Evolutionary conservation across 2,797 vertebrate genomes (phyloP).

Genomic region (Poeciliopsis presidionis): DNA sequence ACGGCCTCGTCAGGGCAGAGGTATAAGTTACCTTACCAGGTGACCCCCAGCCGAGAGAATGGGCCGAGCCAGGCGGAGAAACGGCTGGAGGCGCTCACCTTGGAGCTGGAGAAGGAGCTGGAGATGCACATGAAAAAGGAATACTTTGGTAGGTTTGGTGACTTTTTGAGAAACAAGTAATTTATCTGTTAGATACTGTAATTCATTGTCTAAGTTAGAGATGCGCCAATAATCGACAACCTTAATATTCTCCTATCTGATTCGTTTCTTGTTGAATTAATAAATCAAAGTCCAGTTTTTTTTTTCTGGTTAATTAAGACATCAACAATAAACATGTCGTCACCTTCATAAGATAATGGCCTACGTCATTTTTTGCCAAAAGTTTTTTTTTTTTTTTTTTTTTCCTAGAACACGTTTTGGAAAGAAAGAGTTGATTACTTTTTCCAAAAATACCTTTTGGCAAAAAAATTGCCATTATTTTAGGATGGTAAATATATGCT

Average conservation of each 20-base stretch:
- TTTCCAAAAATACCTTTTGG: too few species aligned
- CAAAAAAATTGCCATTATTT: too few species aligned
- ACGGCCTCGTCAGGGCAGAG: constrained; percentile 77
- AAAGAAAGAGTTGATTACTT: too few species aligned
- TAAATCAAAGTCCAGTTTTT: neutral
- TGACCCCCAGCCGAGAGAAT: constrained; percentile 88
- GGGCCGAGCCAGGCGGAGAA: constrained; percentile 93
- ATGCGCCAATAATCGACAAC: neutral
- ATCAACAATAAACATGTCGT: neutral
- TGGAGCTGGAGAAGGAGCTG: constrained; percentile 96
- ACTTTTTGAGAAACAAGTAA: neutral
- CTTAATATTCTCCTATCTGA: neutral
- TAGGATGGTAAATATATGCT: neutral
- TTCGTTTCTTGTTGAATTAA: neutral
- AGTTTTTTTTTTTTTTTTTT: neutral
- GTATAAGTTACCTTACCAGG: constrained; percentile 90
- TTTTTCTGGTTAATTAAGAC: neutral
- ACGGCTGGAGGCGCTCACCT: constrained; percentile 91
- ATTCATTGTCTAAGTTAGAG: neutral
- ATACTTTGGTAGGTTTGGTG: constrained; percentile 89
- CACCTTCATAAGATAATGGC: too few species aligned
- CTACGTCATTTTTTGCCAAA: neutral
- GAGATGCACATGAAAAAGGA: constrained; percentile 97
- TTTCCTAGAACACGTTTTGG: neutral
- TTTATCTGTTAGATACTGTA: neutral